These are phyloP conservation scores for Scophthalmus maximus DNA, from an alignment of 2,113 vertebrate species.

Conservation along the genomic window DNA sequence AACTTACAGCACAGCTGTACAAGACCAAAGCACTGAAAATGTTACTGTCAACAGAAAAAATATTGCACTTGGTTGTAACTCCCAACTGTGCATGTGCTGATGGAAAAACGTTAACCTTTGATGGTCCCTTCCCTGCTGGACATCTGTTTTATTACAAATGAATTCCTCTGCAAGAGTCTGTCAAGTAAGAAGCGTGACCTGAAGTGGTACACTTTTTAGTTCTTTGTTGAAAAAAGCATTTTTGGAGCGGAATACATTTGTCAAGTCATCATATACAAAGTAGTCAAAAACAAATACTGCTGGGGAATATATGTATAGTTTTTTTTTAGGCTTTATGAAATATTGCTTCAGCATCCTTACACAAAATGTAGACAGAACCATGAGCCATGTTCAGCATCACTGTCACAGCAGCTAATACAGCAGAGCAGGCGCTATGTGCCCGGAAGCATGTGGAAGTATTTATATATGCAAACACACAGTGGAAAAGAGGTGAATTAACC, in stretches of 20 bases:
- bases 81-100: conserved; percentile 8
- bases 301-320: background rate
- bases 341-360: background rate
- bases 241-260: background rate
- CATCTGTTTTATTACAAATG: conserved; percentile 63
- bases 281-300: background rate
- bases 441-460: conserved; percentile 61
- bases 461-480: conserved; percentile 37
- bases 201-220: background rate
- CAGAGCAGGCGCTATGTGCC: conserved; percentile 44
- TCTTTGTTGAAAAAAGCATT: background rate
- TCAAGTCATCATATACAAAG: background rate
- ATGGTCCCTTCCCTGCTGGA: conserved; percentile 44
- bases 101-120: conserved; percentile 37
- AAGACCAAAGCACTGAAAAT: conserved; percentile 46
- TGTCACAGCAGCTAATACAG: conserved; percentile 25
- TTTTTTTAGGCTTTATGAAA: background rate
- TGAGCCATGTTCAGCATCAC: conserved; percentile 13
- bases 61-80: conserved; percentile 47
- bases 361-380: background rate
- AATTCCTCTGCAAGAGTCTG: conserved; percentile 15
- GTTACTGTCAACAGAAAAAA: conserved; percentile 43
- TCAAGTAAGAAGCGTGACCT: conserved; percentile 16
- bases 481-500: conserved; percentile 33
- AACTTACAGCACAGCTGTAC: conserved; percentile 44